Evolutionary conservation across 64 coral and sea anemone species (phyloP), one percentile per base, ranked within the genome.

Genomic region (Porites australiensis): DNA sequence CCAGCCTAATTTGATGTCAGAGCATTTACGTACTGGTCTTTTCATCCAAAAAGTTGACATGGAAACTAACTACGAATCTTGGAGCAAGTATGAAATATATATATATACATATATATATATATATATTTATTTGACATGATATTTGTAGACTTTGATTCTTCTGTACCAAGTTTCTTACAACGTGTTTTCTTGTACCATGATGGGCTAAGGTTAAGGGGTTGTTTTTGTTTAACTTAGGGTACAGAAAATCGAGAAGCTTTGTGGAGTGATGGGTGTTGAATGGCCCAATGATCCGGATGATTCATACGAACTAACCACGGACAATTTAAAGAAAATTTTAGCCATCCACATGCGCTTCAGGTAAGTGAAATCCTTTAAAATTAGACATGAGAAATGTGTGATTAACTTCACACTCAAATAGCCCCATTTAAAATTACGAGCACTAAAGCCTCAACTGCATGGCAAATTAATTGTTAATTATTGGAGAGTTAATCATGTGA

Each of bases 321-420:
- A 95, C 75, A 95, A 95, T 44, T 73, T 95, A 13, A 79, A 95
- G 64, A 95, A 95, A 62, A 95, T 95, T 23, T 45, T 95, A 65
- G 93, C 93, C 20, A 95, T 95, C 80, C 93, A 95, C 81, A 91
- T 95, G 93, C 64, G 88, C 44, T 90, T 90, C 15, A 90, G 88
- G 88, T 90, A 63, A 16, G 59, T 37, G 27, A 37, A 37, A 37
- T 37, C 27, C 27, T 37, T 37, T 37, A 37, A 37, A 37, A 37
- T 37, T 37, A 37, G 27, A 37, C 27, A 37, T 37, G 27, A 37
- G 27, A 37, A 37, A 37, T 37, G 27, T 37, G 27, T 37, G 27
- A 37, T 37, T 37, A 37, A 37, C 27, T 37, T 37, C 27, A 37
- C 27, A 37, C 27, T 37, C 27, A 37, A 37, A 37, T 37, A 37